Percentiles rank a stretch among this genome's conserved stretches.
Evolutionary conservation across 1,140 invertebrate species (phyloP).

Genomic region (Aphis craccivora): DNA sequence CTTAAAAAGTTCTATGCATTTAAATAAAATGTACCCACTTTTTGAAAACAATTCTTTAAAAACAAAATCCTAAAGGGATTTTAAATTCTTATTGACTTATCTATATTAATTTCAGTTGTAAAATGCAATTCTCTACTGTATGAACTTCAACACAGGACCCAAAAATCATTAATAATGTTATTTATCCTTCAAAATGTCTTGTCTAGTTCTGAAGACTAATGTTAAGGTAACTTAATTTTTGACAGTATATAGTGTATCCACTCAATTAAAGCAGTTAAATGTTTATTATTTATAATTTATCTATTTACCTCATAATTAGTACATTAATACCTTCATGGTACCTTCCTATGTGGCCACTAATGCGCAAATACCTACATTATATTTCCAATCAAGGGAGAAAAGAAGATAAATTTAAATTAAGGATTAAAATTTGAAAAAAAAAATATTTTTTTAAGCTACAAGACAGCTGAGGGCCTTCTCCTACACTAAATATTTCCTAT

Average conservation of each 20-base stretch:
- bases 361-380: no score
- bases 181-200: not conserved
- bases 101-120: not conserved
- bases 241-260: not conserved
- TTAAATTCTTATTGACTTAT: not conserved
- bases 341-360: no score
- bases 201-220: not conserved
- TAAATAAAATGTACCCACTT: no score
- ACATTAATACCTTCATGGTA: no score
- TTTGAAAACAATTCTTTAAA: no score
- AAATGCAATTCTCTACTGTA: not conserved
- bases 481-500: not conserved
- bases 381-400: not conserved
- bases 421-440: not conserved
- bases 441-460: not conserved
- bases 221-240: not conserved
- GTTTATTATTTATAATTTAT: no score
- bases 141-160: not conserved
- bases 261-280: no score
- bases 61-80: not conserved
- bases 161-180: not conserved
- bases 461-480: not conserved
- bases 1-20: no score
- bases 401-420: not conserved
- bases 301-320: no score